Base-by-base conservation (phyloP, 2,113 vertebrate species). In the Chionodraco myersi region DNA sequence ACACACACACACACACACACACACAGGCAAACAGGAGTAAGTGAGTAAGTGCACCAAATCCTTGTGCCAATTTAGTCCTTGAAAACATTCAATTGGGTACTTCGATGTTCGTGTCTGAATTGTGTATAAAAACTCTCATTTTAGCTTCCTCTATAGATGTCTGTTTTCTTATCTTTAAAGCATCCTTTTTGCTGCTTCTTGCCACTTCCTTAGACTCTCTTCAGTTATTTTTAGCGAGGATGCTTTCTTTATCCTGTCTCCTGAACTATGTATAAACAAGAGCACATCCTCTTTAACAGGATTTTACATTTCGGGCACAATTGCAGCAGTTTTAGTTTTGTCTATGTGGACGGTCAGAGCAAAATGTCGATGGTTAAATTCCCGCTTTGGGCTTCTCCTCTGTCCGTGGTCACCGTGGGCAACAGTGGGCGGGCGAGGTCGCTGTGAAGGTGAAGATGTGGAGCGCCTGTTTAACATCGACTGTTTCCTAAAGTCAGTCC, bases 401-500 rank as follows among this genome's bases (percentile, higher is more conserved):
- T 16, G 44, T 52, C 79, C 21, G 72, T 70, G 72, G 71, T 70
- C 77, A n/a, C 21, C 45, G 3, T 57, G 58, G 15, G 15, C 45
- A n/a, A 18, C 23, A 16, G 67, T 30, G 75, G 80, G 75, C 30
- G 62, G 56, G 66, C 7, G 18, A 66, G 73, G 61, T 54, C 18
- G 41, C 47, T 5, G 54, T 14, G 48, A 34, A 36, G 63, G 83
- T 54, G 77, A 85, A 70, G 52, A 59, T 74, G 65, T 53, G 6
- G 56, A 80, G 23, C 36, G 56, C 34, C 66, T 49, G 54, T 61
- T 83, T 61, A 51, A 73, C 56, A 71, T 34, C 3, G 26, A 41
- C 18, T 48, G 23, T 53, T 21, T 0, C 6, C 13, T 4, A 5
- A 30, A 70, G 26, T n/a, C 56, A 1, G 34, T 34, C 0, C 52